These are phyloP conservation scores for Tetramorium simillimum DNA, from an alignment of 1,140 invertebrate species.

Conservation along the genomic window DNA sequence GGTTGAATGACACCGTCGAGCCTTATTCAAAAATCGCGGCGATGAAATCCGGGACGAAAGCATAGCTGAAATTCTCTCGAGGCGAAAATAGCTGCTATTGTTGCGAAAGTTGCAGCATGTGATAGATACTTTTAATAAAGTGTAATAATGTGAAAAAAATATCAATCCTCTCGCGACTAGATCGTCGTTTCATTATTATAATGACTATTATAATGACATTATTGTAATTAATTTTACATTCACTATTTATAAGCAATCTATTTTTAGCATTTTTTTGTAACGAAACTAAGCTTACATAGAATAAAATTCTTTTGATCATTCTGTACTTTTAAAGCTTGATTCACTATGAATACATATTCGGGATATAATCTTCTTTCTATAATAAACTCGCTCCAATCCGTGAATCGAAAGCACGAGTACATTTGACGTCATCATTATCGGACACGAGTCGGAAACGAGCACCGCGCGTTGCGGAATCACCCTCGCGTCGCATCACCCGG, in stretches of 20 bases:
- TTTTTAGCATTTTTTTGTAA: neutral
- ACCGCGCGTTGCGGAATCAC: neutral
- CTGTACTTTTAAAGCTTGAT: neutral
- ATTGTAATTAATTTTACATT: neutral
- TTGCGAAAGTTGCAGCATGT: neutral
- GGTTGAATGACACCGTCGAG: constrained; percentile 52
- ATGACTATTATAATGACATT: neutral
- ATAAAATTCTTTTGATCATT: neutral
- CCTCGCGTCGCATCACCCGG: constrained; percentile 15
- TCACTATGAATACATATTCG: neutral
- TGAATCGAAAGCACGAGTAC: constrained; percentile 16
- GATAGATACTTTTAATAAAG: constrained; percentile 15
- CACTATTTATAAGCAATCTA: neutral
- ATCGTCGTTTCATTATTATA: neutral
- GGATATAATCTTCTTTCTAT: neutral
- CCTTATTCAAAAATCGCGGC: constrained; percentile 55
- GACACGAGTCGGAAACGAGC: constrained; percentile 19
- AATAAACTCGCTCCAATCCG: constrained; percentile 13
- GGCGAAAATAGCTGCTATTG: constrained; percentile 12
- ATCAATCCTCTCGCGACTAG: neutral
- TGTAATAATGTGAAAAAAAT: neutral
- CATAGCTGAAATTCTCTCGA: constrained; percentile 14
- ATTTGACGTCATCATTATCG: constrained; percentile 32
- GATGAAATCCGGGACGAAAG: constrained; percentile 27
- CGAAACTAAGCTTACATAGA: neutral